Evolutionary conservation across 2,797 vertebrate species (phyloP).

Genomic region (Taeniopygia guttata): DNA sequence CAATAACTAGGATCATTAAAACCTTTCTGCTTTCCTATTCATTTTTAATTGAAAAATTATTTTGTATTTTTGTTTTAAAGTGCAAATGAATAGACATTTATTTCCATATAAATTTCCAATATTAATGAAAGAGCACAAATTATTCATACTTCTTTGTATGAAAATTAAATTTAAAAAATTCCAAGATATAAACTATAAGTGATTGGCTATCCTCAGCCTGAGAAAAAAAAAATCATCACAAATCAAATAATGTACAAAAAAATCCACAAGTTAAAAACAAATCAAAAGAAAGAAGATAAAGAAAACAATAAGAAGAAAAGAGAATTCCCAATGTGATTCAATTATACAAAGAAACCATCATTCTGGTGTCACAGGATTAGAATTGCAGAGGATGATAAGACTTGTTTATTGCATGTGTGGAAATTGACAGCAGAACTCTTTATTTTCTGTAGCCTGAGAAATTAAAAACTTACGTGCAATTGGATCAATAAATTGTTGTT

Average conservation of each 20-base stretch:
- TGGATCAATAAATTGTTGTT: conserved; percentile 17
- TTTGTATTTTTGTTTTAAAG: not conserved
- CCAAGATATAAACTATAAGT: not conserved
- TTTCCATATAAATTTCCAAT: not conserved
- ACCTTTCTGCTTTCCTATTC: not conserved
- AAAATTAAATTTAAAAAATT: not conserved
- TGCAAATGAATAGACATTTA: not conserved
- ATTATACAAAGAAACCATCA: not conserved
- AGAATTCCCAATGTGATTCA: not conserved
- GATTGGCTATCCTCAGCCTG: not conserved
- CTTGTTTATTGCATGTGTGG: conserved; percentile 9
- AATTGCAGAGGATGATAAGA: conserved; percentile 7
- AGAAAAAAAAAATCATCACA: not conserved
- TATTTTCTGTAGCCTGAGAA: conserved; percentile 54
- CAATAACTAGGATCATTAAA: not conserved
- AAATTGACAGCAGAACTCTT: conserved; percentile 41
- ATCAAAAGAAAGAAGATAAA: not conserved
- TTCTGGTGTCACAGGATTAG: not conserved
- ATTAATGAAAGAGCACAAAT: not conserved
- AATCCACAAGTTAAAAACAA: not conserved
- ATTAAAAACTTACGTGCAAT: conserved; percentile 48
- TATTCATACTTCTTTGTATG: not conserved
- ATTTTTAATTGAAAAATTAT: not conserved
- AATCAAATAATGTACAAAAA: not conserved
- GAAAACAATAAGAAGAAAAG: not conserved